Percentiles rank a stretch among this genome's conserved stretches.
Conservation (phyloP, 2,888 invertebrate genomes). For the Drosophila pseudotakahashii region DNA sequence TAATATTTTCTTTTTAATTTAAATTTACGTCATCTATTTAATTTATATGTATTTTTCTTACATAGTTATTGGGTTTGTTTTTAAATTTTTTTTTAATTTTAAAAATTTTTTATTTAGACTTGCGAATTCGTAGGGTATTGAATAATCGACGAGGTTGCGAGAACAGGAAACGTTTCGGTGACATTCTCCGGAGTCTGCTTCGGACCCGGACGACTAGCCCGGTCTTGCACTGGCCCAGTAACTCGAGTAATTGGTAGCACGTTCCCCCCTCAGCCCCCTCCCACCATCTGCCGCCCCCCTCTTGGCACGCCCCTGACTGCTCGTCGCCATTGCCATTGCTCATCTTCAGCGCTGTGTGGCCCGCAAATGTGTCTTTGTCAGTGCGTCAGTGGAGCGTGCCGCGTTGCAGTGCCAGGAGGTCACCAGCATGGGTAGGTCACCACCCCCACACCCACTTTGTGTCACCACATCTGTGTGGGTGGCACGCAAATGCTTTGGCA, state of each 20-base stretch:
- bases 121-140: background rate
- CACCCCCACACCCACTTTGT: background rate
- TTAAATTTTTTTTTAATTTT: no score
- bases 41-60: no score
- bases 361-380: slow-evolving; percentile 75
- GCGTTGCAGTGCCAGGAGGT: slow-evolving; percentile 34
- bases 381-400: slow-evolving; percentile 72
- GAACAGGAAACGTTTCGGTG: slow-evolving; percentile 67
- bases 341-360: slow-evolving; percentile 38
- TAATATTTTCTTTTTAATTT: no score
- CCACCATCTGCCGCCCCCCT: background rate
- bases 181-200: slow-evolving; percentile 40
- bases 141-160: slow-evolving; percentile 14
- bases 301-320: background rate
- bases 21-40: no score
- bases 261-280: background rate
- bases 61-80: no score
- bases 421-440: slow-evolving; percentile 15
- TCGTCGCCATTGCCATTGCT: slow-evolving; percentile 37
- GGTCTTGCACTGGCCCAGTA: slow-evolving; percentile 58
- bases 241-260: slow-evolving; percentile 71
- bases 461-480: slow-evolving; percentile 11
- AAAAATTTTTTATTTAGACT: no score
- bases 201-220: slow-evolving; percentile 47
- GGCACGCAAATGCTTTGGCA: slow-evolving; percentile 61